Evolutionary conservation across 2,888 invertebrate genomes (phyloP), one percentile per base, ranked within the genome.

Genomic region (Rhamphomyia laevipes): DNA sequence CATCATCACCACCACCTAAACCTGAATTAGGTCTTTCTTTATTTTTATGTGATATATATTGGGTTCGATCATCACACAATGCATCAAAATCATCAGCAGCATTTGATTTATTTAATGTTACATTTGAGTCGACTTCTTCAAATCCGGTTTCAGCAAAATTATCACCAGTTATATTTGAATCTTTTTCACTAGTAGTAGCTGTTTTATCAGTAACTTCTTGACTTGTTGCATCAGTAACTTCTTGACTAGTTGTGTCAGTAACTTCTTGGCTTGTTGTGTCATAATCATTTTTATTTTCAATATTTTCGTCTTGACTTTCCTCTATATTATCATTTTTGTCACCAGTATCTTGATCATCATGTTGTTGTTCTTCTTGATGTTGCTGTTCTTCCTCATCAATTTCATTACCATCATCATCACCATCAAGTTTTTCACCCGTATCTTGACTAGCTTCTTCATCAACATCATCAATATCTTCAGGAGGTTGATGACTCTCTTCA

Each of bases 271-370:
- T 16, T 45, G 46, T 45, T 17, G 56, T 55, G 1, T 58, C 60
- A 31, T 54, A 58, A 3, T 63, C 62, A 30, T 59, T 59, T 31
- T 65, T 65, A 30, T 64, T 63, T 45, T 59, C 57, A 31, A 65
- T 65, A 43, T 63, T 57, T 5, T 64, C 63, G 47, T 64, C 64
- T 3, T 65, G 65, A 15, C 64, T 61, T 58, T 65, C 64, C 42
- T 65, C 65, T 47, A 65, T 63, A n/a, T 55, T 63, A 18, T 57
- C 60, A 33, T 53, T 53, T 43, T 49, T 53, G 13, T 51, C 18
- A 23, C 46, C 55, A 1, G 49, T 53, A 31, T 52, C 51, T 23
- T 55, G 51, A 1, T 46, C 45, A 30, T 49, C 56, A n/a, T 57
- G 56, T 47, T 58, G 57, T 6, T 53, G 55, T 38, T 57, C 41